Percentiles rank a stretch among this genome's conserved stretches.
Evolutionary conservation across 2,888 invertebrate species (phyloP).

Genomic region (Heliconius ethilla): DNA sequence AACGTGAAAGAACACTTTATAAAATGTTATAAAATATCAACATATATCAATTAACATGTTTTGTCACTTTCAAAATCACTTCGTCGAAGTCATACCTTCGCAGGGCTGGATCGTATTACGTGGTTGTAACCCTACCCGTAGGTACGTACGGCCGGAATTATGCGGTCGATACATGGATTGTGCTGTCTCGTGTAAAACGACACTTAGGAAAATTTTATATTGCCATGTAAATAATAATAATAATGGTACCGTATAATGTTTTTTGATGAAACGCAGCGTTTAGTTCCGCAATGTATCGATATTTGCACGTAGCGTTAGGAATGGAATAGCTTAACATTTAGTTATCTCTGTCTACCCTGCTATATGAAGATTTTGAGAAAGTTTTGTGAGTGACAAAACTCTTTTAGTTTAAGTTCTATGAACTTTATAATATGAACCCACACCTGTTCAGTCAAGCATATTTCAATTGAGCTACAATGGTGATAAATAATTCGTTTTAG

Average conservation of each 20-base stretch:
- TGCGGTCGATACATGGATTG: slow-evolving; percentile 49
- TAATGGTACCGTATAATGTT: background rate
- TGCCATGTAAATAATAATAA: slow-evolving; percentile 15
- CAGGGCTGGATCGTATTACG: slow-evolving; percentile 48
- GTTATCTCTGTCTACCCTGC: background rate
- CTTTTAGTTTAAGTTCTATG: no score
- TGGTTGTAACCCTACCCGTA: slow-evolving; percentile 48
- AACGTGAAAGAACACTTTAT: background rate
- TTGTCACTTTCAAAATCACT: slow-evolving; percentile 42
- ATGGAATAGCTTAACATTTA: background rate
- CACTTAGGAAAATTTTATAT: slow-evolving; percentile 38
- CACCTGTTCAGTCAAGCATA: background rate
- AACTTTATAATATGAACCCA: no score
- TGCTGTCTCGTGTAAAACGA: slow-evolving; percentile 46
- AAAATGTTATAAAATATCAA: slow-evolving; percentile 1
- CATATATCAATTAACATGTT: slow-evolving; percentile 35
- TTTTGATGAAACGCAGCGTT: background rate
- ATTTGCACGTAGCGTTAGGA: background rate
- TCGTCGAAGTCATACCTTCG: slow-evolving; percentile 39
- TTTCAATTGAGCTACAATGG: slow-evolving; percentile 1
- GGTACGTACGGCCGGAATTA: slow-evolving; percentile 50
- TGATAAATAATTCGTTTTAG: background rate
- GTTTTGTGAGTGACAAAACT: no score
- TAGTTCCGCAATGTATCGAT: background rate
- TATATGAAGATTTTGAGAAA: no score